A percentile compares a stretch with the other conserved stretches of the same genome.
Evolutionary conservation across 2,113 vertebrate genomes (phyloP).

Genomic region (Sylvietta virens): DNA sequence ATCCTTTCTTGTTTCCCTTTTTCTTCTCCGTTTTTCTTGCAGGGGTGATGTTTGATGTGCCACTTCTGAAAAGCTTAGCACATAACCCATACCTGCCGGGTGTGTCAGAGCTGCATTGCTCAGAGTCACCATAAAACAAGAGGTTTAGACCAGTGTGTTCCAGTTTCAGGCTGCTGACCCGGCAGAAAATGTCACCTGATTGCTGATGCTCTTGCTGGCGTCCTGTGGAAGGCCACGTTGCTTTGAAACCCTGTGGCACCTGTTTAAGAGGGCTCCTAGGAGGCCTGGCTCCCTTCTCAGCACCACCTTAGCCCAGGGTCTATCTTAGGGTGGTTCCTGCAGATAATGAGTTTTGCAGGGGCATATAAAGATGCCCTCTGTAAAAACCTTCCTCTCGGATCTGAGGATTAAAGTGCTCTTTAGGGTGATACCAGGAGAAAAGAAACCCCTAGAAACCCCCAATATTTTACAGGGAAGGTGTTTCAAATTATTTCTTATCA

Average conservation of each 20-base stretch:
- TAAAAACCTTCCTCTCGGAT: background rate
- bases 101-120: background rate
- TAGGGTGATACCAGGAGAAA: background rate
- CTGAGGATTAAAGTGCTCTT: background rate
- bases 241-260: background rate
- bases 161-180: background rate
- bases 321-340: background rate
- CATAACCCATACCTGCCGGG: background rate
- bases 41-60: background rate
- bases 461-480: background rate
- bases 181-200: background rate
- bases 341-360: background rate
- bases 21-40: background rate
- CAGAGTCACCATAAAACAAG: background rate
- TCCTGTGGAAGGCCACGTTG: background rate
- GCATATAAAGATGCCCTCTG: background rate
- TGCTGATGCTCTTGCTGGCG: background rate
- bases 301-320: background rate
- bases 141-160: background rate
- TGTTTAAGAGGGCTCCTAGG: background rate
- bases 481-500: background rate
- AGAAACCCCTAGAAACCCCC: fast-evolving
- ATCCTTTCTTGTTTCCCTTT: background rate
- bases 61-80: background rate
- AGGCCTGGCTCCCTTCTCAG: background rate